Base-by-base conservation (phyloP, 64 coral and sea anemone species). In the Orbicella faveolata region DNA sequence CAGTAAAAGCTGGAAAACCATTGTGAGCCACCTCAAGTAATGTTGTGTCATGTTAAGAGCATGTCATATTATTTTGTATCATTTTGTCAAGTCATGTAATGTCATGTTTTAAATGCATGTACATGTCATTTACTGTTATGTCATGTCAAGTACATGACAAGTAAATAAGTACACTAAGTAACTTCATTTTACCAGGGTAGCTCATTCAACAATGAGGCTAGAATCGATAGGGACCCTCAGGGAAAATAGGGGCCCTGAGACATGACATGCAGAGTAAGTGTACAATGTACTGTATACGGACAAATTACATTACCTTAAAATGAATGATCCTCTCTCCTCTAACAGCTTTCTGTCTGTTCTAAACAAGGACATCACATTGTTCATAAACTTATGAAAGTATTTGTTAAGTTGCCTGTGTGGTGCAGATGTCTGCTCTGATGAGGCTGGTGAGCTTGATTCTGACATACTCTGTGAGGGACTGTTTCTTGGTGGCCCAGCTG, bases 361-460 rank as follows among this genome's bases (percentile, higher is more conserved):
- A 76, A 99, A 99, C 48, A 96, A 64, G 23, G 83, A 79, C 92
- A 96, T 90, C 3, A 99, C 75, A 87, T 90, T 99, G 63, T 96
- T 88, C 88, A 99, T 93, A 80, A 99, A 99, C 65, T 96, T 96
- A 88, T 96, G 94, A 87, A 99, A 99, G 79, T 99, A 99, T 81
- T 95, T 95, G 80, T 99, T 99, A 13, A 99, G 88, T 20, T 99
- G 91, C 73, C 94, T 95, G 20, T 89, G 91, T 11, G 89, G 79
- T 20, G 75, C 64, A n/a, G 63, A 53, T 6, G 73, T 52, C 51
- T 92, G 88, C 1, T 90, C 94, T 79, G 81, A 48, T 48, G 44
- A 20, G 23, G 72, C 52, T 33, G 79, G 76, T 15, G 90, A 93
- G 76, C 77, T 89, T 36, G 91, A 18, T 19, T 88, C 75, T 1